Conservation (phyloP, 2,888 invertebrate species). For the Fissipunctia ypsillon region DNA sequence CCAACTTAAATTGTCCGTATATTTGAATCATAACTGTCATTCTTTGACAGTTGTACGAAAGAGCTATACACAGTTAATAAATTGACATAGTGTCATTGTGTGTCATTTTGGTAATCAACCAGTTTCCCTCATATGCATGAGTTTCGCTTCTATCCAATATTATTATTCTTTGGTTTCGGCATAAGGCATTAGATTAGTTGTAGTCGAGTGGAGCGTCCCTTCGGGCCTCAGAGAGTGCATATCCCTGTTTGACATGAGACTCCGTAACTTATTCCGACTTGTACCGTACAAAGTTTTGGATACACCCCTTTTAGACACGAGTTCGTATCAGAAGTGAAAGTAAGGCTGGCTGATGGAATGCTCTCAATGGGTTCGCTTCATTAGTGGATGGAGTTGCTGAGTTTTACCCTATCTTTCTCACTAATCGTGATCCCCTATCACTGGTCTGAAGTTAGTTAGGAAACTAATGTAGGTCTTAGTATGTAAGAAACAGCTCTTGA, state of each 20-base stretch:
- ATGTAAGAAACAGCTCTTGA: neutral
- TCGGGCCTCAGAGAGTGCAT: conserved; percentile 83
- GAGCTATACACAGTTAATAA: neutral
- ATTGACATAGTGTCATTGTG: neutral
- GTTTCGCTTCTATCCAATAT: conserved; percentile 14
- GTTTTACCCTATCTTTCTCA: neutral
- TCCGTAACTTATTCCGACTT: conserved; percentile 84
- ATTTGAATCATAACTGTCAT: too few relatives aligned
- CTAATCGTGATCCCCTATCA: neutral
- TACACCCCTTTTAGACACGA: conserved; percentile 72
- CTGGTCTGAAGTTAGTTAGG: neutral
- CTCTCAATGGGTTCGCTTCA: conserved; percentile 40
- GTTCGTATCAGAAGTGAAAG: conserved; percentile 63
- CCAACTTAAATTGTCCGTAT: neutral
- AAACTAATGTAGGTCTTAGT: neutral
- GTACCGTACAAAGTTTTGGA: conserved; percentile 74
- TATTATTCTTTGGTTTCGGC: conserved; percentile 49
- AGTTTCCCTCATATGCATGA: neutral
- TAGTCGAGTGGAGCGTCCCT: conserved; percentile 72
- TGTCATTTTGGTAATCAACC: too few relatives aligned
- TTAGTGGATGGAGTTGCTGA: conserved; percentile 9
- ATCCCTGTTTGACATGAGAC: conserved; percentile 88
- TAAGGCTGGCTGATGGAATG: conserved; percentile 54
- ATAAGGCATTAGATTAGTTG: conserved; percentile 86
- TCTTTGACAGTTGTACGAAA: neutral